Percentiles rank a stretch among this genome's conserved stretches.
Conservation (phyloP, 2,797 vertebrate genomes). For the Philypnodon macrostomus region DNA sequence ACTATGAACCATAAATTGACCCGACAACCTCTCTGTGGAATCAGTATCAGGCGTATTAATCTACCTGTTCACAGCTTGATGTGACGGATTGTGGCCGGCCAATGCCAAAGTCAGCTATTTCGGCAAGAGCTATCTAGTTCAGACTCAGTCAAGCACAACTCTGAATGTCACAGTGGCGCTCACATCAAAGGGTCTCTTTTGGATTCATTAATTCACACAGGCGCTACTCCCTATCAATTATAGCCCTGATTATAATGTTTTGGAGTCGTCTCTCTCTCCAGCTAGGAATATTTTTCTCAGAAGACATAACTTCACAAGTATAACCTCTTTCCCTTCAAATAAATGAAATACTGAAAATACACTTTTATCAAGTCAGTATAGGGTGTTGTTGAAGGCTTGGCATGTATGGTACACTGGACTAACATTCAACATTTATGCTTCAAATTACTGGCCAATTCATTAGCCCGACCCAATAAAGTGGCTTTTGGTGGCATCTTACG, state of each 20-base stretch:
- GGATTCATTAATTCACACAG: conserved; percentile 67
- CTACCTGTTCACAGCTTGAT: conserved; percentile 60
- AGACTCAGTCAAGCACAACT: conserved; percentile 61
- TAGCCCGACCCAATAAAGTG: no score
- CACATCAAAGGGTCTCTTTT: conserved; percentile 67
- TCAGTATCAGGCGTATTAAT: conserved; percentile 56
- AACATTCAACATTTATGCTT: no score
- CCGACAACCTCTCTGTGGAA: conserved; percentile 31
- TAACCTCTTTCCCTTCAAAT: conserved; percentile 26
- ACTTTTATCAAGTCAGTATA: conserved; percentile 23
- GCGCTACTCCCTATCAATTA: conserved; percentile 66
- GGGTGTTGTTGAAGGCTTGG: conserved; percentile 12
- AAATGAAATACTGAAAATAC: conserved; percentile 32
- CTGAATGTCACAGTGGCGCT: conserved; percentile 69
- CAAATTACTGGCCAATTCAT: no score
- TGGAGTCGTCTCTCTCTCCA: conserved; percentile 42
- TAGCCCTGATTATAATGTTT: conserved; percentile 66
- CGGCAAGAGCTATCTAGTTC: conserved; percentile 60
- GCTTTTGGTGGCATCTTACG: no score
- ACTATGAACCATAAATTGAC: conserved; percentile 17
- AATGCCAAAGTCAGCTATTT: conserved; percentile 69
- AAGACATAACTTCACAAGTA: conserved; percentile 48
- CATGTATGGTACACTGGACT: not conserved
- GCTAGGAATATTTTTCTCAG: conserved; percentile 46
- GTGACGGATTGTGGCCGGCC: conserved; percentile 67